These are phyloP conservation scores for Pelochelys cantorii DNA, from an alignment of 2,797 vertebrate species.

Conservation along the genomic window DNA sequence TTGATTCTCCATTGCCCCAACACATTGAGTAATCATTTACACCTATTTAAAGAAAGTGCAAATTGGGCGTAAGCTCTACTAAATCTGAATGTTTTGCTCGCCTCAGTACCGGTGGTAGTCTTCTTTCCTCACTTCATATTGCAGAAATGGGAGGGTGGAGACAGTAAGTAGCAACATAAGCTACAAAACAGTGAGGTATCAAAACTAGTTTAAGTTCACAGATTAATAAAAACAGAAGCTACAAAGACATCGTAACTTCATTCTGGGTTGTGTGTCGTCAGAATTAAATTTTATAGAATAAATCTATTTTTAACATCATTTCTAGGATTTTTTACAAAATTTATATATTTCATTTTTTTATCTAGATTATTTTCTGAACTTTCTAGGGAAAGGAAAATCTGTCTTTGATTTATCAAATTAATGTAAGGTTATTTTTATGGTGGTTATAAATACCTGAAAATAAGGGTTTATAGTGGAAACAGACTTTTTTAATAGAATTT, in stretches of 20 bases:
- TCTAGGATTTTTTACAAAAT: neutral
- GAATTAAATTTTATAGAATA: constrained; percentile 26
- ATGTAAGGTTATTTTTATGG: constrained; percentile 44
- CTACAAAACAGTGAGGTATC: neutral
- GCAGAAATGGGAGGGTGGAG: too few species aligned
- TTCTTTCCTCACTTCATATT: too few species aligned
- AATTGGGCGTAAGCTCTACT: neutral
- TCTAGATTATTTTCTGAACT: neutral
- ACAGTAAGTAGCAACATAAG: neutral
- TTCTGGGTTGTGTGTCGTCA: neutral
- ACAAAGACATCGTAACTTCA: neutral
- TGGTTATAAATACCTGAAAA: constrained; percentile 44
- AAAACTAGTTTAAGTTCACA: neutral
- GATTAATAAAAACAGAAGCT: neutral
- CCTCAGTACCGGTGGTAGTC: neutral
- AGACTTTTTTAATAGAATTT: constrained; percentile 24
- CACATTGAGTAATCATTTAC: neutral
- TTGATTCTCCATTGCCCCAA: neutral
- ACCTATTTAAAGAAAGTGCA: neutral
- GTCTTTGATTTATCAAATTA: constrained; percentile 19
- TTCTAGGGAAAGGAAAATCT: constrained; percentile 27
- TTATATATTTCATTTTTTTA: neutral
- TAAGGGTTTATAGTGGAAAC: constrained; percentile 51
- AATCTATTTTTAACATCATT: neutral
- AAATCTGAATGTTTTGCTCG: neutral